Evolutionary conservation across 1,140 invertebrate genomes (phyloP), one percentile per base, ranked within the genome.

Genomic region (Medauroidea extradentata): DNA sequence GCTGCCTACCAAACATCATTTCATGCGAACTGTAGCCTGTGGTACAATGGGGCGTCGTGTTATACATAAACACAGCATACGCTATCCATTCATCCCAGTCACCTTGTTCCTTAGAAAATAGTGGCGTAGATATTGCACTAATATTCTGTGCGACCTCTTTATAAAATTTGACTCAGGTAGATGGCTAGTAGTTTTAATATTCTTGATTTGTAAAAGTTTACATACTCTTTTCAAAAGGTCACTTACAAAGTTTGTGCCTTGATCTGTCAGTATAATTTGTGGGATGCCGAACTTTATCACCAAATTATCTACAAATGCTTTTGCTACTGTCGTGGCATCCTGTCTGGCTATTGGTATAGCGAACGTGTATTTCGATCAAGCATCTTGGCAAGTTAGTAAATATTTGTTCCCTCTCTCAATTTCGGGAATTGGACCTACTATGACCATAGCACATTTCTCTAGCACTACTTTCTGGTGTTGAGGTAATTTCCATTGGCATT

Each of bases 21-120:
- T 68, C 63, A 51, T 62, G 73, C 5, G 72, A 67, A 3, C 59
- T 62, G 39, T 62, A 67, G 7, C 65, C 63, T 1, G 73, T 75
- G 0, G 61, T 29, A 24, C 53, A 55, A 39, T 77, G 73, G 2
- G 61, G 21, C 23, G 65, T 62, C 0, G 66, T 65, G 56, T 73
- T 73, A 48, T 69, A 69, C 0, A 60, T 59, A 64, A 69, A 8
- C n/a, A n/a, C n/a, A n/a, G n/a, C n/a, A n/a, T n/a, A n/a, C n/a
- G n/a, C n/a, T n/a, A n/a, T n/a, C n/a, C n/a, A n/a, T n/a, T n/a
- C 21, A 55, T 69, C 13, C 67, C 41, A 25, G 71, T 62, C 74
- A 73, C 77, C 59, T 73, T 63, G 9, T 52, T 57, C 8, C 68
- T 60, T 7, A 53, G 44, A 18, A 11, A 7, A 53, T 44, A 75